Evolutionary conservation across 2,888 invertebrate genomes (phyloP).

Genomic region (Drosophila sordidula): DNA sequence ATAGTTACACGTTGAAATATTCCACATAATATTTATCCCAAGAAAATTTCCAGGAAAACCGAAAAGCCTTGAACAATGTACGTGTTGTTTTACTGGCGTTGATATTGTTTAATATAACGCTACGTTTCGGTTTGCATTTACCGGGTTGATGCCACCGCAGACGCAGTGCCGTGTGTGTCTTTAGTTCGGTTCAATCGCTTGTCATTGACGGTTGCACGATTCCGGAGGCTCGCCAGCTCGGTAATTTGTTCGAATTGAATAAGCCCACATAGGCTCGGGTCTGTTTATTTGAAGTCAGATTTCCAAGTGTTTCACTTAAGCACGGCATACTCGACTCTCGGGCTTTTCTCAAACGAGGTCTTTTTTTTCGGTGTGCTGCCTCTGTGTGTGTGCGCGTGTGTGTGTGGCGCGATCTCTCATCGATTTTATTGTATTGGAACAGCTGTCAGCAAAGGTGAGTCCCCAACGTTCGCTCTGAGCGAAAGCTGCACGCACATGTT

Average conservation of each 20-base stretch:
- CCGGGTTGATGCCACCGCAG: too few relatives aligned
- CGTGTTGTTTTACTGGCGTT: too few relatives aligned
- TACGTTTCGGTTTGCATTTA: not conserved
- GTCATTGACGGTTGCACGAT: constrained; percentile 42
- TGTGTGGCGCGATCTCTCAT: constrained; percentile 20
- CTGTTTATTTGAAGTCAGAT: not conserved
- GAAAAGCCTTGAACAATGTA: not conserved
- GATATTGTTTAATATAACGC: too few relatives aligned
- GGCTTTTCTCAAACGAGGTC: not conserved
- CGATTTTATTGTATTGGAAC: constrained; percentile 27
- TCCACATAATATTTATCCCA: not conserved
- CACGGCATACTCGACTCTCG: not conserved
- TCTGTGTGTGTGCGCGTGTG: not conserved
- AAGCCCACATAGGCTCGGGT: not conserved
- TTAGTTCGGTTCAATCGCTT: constrained; percentile 54
- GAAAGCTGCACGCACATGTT: constrained; percentile 40
- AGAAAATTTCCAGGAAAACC: not conserved
- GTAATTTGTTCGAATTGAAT: not conserved
- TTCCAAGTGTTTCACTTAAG: not conserved
- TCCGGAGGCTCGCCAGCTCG: not conserved
- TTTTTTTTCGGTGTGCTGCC: not conserved
- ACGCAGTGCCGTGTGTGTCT: constrained; percentile 6
- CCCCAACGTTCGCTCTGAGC: constrained; percentile 18
- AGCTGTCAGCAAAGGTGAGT: constrained; percentile 46
- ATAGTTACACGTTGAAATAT: not conserved